Base-by-base conservation (phyloP, 2,888 invertebrate genomes). In the Sarcophaga variegata region DNA sequence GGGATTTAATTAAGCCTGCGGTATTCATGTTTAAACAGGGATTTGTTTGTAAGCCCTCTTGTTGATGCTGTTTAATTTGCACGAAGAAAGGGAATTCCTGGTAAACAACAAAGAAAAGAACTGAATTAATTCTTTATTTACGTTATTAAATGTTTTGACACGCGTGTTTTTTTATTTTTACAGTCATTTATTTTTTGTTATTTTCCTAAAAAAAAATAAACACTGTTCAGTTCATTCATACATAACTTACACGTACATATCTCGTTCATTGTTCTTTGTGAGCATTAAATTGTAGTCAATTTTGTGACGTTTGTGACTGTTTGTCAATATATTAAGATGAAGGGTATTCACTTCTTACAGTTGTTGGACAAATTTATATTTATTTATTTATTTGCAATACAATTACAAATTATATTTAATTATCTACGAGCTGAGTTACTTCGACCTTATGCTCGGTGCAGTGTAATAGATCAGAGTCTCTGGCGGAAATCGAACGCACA, bases 81-180 rank as follows among this genome's bases (percentile, higher is more conserved):
- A 12, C 5, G 17, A 54, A 54, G 54, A 54, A 14, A 54, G 78
- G 78, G 69, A 71, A 37, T 79, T 49, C 49, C 79, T 49, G 63
- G 10, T 4, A 71, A 71, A 63, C 2, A 71, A 49, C 8, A 37
- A 37, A 37, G 22, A 69, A 37, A 25, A 37, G 37, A 37, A 37
- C 37, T 8, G 37, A 37, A 37, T 37, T 37, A 14, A 54, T 54
- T 54, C 17, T 14, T 14, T 54, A 14, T 54, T 54, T 4, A 54
- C 8, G 37, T 37, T 10, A 10, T 37, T 37, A 37, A 37, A 37
- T 8, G 8, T 54, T 17, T 54, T 54, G 54, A 54, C 37, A 37
- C 2, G 37, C 8, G 37, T 2, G 3, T 37, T 37, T 37, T 37
- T 37, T 37, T 37, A 8, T 3, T 22, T 14, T 25, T 66, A 1